phyloP scores from a whole-genome alignment of 2,888 invertebrate species.

The Callyntrura guangdongensis region DNA sequence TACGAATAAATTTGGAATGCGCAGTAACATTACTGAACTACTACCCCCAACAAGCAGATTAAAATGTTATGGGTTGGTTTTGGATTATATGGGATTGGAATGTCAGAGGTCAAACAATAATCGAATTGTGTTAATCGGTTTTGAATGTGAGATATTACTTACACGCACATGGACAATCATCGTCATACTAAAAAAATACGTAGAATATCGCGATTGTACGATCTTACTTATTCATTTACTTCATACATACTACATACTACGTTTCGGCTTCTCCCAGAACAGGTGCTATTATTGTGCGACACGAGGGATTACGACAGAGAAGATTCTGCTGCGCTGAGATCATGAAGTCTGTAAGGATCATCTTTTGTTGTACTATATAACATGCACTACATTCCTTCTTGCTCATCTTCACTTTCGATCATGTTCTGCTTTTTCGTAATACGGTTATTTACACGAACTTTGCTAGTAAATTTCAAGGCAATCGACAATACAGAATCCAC shows the following conservation, averaged over 20 bases:
- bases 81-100: not conserved
- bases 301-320: too few relatives aligned
- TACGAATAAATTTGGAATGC: not conserved
- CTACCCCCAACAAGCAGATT: not conserved
- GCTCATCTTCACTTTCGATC: conserved; percentile 16
- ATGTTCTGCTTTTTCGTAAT: not conserved
- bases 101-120: conserved; percentile 27
- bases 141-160: too few relatives aligned
- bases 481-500: conserved; percentile 4
- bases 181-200: too few relatives aligned
- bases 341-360: conserved; percentile 27
- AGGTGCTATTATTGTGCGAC: too few relatives aligned
- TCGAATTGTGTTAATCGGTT: not conserved
- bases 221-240: too few relatives aligned
- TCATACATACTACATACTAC: too few relatives aligned
- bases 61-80: not conserved
- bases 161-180: too few relatives aligned
- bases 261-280: too few relatives aligned
- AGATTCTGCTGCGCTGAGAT: too few relatives aligned
- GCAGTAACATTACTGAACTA: not conserved
- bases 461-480: conserved; percentile 29
- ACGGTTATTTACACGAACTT: not conserved
- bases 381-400: not conserved
- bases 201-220: too few relatives aligned
- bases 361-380: not conserved